Conservation (phyloP, 2,888 invertebrate species). For the Harmothoe impar region DNA sequence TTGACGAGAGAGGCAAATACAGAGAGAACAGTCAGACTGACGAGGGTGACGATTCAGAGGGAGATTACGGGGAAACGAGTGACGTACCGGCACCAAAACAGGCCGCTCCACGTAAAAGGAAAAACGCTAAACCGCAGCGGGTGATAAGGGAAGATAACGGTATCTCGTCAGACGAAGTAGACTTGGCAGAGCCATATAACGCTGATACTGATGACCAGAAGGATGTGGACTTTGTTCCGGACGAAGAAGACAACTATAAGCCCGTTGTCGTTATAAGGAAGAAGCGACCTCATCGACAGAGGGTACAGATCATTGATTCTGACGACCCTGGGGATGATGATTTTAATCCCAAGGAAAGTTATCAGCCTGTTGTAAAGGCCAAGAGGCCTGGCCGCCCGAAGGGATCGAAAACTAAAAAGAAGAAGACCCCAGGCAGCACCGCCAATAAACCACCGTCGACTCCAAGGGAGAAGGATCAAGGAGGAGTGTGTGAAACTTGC, state of each 20-base stretch:
- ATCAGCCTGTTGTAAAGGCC: background rate
- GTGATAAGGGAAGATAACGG: background rate
- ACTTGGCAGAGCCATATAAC: background rate
- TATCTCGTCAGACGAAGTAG: background rate
- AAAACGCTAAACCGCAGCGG: background rate
- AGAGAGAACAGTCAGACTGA: background rate
- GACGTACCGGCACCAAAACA: no score
- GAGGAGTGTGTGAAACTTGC: conserved; percentile 14
- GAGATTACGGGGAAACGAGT: background rate
- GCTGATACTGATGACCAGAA: conserved; percentile 9
- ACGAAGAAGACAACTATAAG: no score
- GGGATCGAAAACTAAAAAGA: background rate
- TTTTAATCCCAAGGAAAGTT: background rate
- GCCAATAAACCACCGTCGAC: background rate
- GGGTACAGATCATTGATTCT: background rate
- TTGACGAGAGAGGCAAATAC: background rate
- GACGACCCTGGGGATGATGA: background rate
- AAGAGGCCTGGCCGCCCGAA: conserved; percentile 25
- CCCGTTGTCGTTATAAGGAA: no score
- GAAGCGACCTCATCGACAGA: no score
- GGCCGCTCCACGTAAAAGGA: background rate
- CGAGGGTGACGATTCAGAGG: background rate
- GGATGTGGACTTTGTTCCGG: background rate
- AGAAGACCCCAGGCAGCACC: background rate
- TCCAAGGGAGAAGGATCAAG: background rate